Evolutionary conservation across 2,797 vertebrate genomes (phyloP).

Genomic region (Cyprinella venusta): DNA sequence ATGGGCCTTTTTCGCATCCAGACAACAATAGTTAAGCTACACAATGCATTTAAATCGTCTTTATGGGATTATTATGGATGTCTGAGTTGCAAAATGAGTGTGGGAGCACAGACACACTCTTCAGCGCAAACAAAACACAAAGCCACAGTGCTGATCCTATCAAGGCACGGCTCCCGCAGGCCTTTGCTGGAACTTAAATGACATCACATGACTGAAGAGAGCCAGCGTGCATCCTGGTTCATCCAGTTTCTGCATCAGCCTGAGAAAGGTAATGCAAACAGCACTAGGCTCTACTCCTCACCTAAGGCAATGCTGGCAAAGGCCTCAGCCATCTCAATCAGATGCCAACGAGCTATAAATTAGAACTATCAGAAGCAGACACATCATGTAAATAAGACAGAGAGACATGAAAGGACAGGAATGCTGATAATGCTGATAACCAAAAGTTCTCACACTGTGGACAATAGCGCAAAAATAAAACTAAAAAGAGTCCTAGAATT

Average conservation of each 20-base stretch:
- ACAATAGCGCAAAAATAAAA: slow-evolving; percentile 47
- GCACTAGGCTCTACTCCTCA: slow-evolving; percentile 6
- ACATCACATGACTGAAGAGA: slow-evolving; percentile 47
- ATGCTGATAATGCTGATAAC: slow-evolving; percentile 50
- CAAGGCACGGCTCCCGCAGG: slow-evolving; percentile 27
- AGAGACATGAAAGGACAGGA: slow-evolving; percentile 43
- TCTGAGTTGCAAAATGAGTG: slow-evolving; percentile 27
- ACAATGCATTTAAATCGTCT: slow-evolving; percentile 35
- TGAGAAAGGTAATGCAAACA: background rate
- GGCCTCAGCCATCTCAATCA: slow-evolving; percentile 36
- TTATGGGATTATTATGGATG: slow-evolving; percentile 50
- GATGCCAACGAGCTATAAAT: slow-evolving; percentile 43
- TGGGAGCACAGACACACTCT: slow-evolving; percentile 3
- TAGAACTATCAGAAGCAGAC: slow-evolving; percentile 26
- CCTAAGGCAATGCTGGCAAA: slow-evolving; percentile 49
- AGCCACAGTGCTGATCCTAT: slow-evolving; percentile 34
- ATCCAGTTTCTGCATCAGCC: slow-evolving; percentile 38
- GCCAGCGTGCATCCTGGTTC: slow-evolving; percentile 23
- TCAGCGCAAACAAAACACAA: slow-evolving; percentile 36
- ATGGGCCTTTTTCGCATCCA: slow-evolving; percentile 20
- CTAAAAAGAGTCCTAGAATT: slow-evolving; percentile 32
- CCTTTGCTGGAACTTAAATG: slow-evolving; percentile 42
- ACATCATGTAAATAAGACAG: slow-evolving; percentile 45
- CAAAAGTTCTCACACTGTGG: slow-evolving; percentile 55
- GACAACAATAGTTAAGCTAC: slow-evolving; percentile 41